Base-by-base conservation (phyloP, 2,888 invertebrate genomes). In the Pteria penguin region DNA sequence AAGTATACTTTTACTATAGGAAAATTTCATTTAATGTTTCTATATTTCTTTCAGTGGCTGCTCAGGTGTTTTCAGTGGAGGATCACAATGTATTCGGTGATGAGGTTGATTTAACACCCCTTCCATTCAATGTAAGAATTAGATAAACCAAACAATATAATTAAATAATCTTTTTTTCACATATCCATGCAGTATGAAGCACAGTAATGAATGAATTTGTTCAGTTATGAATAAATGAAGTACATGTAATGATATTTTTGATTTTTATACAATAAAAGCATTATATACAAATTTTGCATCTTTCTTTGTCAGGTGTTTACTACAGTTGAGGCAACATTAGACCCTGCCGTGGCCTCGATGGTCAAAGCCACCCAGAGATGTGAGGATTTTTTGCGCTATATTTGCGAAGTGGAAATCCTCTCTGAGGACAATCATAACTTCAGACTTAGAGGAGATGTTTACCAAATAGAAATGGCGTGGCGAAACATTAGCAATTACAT, bases 391-490 rank as follows among this genome's bases (percentile, higher is more conserved):
- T 63, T 84, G 14, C 24, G 73, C 32, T 74, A 75, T 54, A 14
- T 63, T 1, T 76, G 55, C 18, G 72, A 78, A 22, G 54, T 84
- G 11, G 52, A 76, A 31, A 60, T 81, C n/a, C 32, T 57, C n/a
- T 66, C 57, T 52, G 73, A 82, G 32, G 45, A 68, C 1, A 52
- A 61, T 18, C 69, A 65, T 0, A 67, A 71, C 11, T 57, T 75
- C 26, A 55, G 57, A 22, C 55, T 84, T 31, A 71, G 63, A 29
- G 84, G 84, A 3, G 75, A 81, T 68, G 78, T 82, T 76, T 83
- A 76, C 63, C 77, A 83, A 68, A 75, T 84, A 54, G 84, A 84
- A 78, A 78, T 79, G 65, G 75, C 77, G 14, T 84, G 83, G 83
- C 69, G 76, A 33, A 57, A 76, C 18, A 76, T 84, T 60, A 65